phyloP scores from a whole-genome alignment of 2,797 vertebrate species.

The Dryobates pubescens region DNA sequence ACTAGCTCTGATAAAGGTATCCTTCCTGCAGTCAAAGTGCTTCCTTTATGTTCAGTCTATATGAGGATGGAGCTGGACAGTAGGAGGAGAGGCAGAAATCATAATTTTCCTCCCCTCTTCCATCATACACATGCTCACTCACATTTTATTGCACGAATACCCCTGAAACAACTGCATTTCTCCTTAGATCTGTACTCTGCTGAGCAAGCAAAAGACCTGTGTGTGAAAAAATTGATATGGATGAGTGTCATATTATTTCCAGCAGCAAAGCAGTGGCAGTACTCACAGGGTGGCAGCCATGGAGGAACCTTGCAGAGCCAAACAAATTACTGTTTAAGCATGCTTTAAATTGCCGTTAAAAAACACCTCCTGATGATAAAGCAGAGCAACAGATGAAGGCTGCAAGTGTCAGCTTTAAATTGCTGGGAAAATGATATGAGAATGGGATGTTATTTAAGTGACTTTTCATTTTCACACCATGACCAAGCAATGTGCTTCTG shows the following conservation, averaged over 20 bases:
- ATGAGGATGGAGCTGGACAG: neutral
- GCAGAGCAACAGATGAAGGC: neutral
- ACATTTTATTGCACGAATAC: neutral
- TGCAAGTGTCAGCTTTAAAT: neutral
- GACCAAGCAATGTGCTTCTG: neutral
- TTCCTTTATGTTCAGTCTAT: neutral
- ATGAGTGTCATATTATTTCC: neutral
- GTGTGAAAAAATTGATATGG: neutral
- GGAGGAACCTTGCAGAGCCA: neutral
- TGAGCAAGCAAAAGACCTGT: neutral
- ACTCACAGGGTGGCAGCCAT: neutral
- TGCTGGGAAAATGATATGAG: neutral
- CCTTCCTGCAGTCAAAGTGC: neutral
- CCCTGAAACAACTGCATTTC: neutral
- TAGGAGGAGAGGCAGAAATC: neutral
- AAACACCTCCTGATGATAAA: neutral
- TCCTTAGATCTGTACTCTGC: neutral
- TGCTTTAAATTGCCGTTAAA: neutral
- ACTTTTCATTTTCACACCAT: neutral
- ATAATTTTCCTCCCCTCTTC: neutral
- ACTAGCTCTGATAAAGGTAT: neutral
- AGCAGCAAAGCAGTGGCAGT: neutral
- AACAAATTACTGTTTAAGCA: neutral
- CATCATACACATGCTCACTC: rapidly evolving
- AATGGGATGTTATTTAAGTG: neutral